phyloP scores from a whole-genome alignment of 1,140 invertebrate species.

The Bombyx mori region ASM3026992v2 NC_085114.1:14413501-14414000 shows the following conservation, averaged over 20 bases:
- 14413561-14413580: too few species aligned
- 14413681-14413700: too few species aligned
- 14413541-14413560: too few species aligned
- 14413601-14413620: too few species aligned
- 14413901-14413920: neutral
- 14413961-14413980: slow-evolving; percentile 78
- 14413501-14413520: too few species aligned
- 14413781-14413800: slow-evolving; percentile 42
- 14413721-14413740: too few species aligned
- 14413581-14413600: too few species aligned
- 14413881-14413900: slow-evolving; percentile 14
- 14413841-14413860: slow-evolving; percentile 40
- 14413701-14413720: too few species aligned
- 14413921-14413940: slow-evolving; percentile 2
- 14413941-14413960: slow-evolving; percentile 47
- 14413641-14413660: too few species aligned
- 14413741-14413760: neutral
- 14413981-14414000: slow-evolving; percentile 80
- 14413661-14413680: too few species aligned
- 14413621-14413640: too few species aligned
- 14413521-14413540: too few species aligned
- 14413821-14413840: slow-evolving; percentile 13
- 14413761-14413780: slow-evolving; percentile 1
- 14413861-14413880: slow-evolving; percentile 34
- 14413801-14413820: slow-evolving; percentile 17